Evolutionary conservation across 1,140 invertebrate species (phyloP).

Genomic region (Idris sp.): DNA sequence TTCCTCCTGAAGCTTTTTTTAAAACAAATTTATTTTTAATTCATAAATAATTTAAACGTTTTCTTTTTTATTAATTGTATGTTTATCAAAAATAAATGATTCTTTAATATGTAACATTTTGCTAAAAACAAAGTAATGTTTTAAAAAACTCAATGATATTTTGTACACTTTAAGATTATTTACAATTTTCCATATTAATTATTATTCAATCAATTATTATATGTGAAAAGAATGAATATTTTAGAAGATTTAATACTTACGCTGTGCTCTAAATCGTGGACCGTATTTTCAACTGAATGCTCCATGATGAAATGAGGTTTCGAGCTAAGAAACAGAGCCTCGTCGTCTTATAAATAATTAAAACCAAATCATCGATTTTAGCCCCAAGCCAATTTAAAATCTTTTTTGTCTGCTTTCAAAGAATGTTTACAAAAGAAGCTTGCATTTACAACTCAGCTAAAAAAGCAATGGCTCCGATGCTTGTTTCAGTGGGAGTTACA

Average conservation of each 20-base stretch:
- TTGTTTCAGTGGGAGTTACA: conserved; percentile 19
- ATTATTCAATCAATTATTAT: conserved; percentile 3
- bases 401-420: conserved; percentile 50
- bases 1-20: too few relatives aligned
- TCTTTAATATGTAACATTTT: too few relatives aligned
- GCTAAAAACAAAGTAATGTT: too few relatives aligned
- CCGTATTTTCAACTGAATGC: conserved; percentile 34
- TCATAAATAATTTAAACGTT: too few relatives aligned
- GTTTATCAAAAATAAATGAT: too few relatives aligned
- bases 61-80: too few relatives aligned
- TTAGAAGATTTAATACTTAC: conserved; percentile 18
- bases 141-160: too few relatives aligned
- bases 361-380: conserved; percentile 63
- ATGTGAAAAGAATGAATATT: neutral
- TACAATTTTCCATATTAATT: too few relatives aligned
- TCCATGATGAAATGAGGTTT: conserved; percentile 31
- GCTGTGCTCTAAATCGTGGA: conserved; percentile 32
- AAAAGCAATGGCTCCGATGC: conserved; percentile 40
- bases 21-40: too few relatives aligned
- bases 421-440: conserved; percentile 40
- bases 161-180: too few relatives aligned
- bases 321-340: conserved; percentile 8
- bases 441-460: conserved; percentile 39
- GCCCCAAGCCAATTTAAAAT: conserved; percentile 28
- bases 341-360: conserved; percentile 54